A percentile compares a stretch with the other conserved stretches of the same genome.
Evolutionary conservation across 2,888 invertebrate species (phyloP).

Genomic region (Meiosimyza platycephala): DNA sequence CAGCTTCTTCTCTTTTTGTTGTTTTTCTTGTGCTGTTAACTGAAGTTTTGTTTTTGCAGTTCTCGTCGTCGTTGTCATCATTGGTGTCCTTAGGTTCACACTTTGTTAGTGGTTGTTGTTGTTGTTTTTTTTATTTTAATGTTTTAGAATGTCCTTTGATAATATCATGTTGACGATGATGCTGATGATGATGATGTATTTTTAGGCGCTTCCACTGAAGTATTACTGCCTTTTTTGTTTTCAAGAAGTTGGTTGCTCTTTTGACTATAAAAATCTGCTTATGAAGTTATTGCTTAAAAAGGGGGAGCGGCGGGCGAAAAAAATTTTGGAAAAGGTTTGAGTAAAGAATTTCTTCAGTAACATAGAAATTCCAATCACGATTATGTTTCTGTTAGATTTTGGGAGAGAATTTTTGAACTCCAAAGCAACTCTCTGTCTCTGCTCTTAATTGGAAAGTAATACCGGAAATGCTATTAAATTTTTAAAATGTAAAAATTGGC

Average conservation of each 20-base stretch:
- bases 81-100: constrained; percentile 14
- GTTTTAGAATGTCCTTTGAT: not conserved
- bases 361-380: too few relatives aligned
- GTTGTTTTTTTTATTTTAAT: not conserved
- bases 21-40: not conserved
- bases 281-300: too few relatives aligned
- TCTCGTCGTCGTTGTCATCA: not conserved
- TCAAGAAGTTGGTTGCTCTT: not conserved
- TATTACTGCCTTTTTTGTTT: not conserved
- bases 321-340: too few relatives aligned
- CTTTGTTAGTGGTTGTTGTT: constrained; percentile 9
- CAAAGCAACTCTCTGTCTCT: too few relatives aligned
- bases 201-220: not conserved
- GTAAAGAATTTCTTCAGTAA: too few relatives aligned
- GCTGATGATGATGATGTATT: not conserved
- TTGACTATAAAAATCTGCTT: too few relatives aligned
- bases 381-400: too few relatives aligned
- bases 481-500: too few relatives aligned
- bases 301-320: too few relatives aligned
- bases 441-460: too few relatives aligned
- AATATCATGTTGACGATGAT: not conserved
- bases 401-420: too few relatives aligned
- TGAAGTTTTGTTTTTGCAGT: constrained; percentile 11
- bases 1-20: not conserved
- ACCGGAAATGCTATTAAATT: too few relatives aligned